These are phyloP conservation scores for Thaumetopoea pityocampa DNA, from an alignment of 1,140 invertebrate genomes.

Conservation along the genomic window DNA sequence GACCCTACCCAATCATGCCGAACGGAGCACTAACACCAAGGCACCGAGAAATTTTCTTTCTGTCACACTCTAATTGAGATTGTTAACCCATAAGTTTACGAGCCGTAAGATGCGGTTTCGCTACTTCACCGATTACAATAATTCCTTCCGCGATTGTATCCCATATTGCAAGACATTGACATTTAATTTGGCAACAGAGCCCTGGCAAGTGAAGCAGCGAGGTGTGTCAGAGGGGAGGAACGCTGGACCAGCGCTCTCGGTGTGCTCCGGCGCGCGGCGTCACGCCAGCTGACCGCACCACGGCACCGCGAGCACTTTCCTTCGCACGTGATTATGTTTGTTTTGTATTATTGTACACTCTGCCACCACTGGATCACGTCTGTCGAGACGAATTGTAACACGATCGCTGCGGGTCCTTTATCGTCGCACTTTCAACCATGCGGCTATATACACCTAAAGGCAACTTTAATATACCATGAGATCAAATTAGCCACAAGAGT, in stretches of 20 bases:
- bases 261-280: slow-evolving; percentile 41
- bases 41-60: slow-evolving; percentile 53
- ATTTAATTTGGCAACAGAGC: slow-evolving; percentile 34
- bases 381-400: no score
- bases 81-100: slow-evolving; percentile 23
- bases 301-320: slow-evolving; percentile 53
- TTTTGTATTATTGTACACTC: slow-evolving; percentile 21
- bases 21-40: slow-evolving; percentile 54
- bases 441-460: no score
- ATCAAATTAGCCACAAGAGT: no score
- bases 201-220: slow-evolving; percentile 43
- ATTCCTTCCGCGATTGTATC: not conserved
- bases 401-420: no score
- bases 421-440: slow-evolving; percentile 2
- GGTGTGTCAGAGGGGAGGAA: slow-evolving; percentile 52
- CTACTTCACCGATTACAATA: slow-evolving; percentile 5
- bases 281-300: slow-evolving; percentile 47
- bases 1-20: slow-evolving; percentile 68
- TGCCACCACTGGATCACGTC: not conserved
- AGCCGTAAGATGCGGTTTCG: slow-evolving; percentile 12
- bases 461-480: no score
- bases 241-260: slow-evolving; percentile 40
- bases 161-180: slow-evolving; percentile 24
- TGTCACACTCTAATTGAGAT: slow-evolving; percentile 60
- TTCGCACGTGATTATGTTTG: slow-evolving; percentile 52